Percentiles rank a stretch among this genome's conserved stretches.
Conservation (phyloP, 2,888 invertebrate genomes). For the Eumacrocentrus americanus region DNA sequence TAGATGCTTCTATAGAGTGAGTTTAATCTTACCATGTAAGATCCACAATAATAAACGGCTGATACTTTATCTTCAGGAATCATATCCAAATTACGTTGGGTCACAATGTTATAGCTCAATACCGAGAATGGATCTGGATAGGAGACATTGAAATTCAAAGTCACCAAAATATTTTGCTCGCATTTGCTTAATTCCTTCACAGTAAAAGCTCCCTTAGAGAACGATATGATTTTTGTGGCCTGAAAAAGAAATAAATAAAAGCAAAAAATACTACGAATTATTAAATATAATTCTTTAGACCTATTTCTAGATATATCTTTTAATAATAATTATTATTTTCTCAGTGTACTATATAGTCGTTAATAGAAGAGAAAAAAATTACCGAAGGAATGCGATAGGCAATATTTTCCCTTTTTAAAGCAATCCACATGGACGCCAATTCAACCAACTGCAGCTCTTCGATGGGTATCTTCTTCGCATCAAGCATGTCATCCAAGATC, state of each 20-base stretch:
- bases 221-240: conserved; percentile 41
- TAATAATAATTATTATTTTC: too few relatives aligned
- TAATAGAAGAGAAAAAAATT: too few relatives aligned
- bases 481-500: conserved; percentile 46
- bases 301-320: too few relatives aligned
- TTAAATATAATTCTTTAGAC: too few relatives aligned
- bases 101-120: conserved; percentile 34
- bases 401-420: conserved; percentile 43
- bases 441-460: conserved; percentile 42
- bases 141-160: conserved; percentile 43
- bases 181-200: conserved; percentile 33
- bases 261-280: too few relatives aligned
- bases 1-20: background rate
- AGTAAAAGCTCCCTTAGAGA: conserved; percentile 38
- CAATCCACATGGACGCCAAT: conserved; percentile 48
- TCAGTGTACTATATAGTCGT: too few relatives aligned
- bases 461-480: conserved; percentile 29
- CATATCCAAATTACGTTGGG: conserved; percentile 14
- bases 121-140: conserved; percentile 47
- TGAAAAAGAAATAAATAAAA: conserved; percentile 46
- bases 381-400: too few relatives aligned
- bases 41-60: conserved; percentile 39
- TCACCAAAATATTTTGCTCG: conserved; percentile 43
- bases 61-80: background rate
- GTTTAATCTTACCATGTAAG: conserved; percentile 42